Conservation (phyloP, 2,113 vertebrate species). For the Meriones unguiculatus region DNA sequence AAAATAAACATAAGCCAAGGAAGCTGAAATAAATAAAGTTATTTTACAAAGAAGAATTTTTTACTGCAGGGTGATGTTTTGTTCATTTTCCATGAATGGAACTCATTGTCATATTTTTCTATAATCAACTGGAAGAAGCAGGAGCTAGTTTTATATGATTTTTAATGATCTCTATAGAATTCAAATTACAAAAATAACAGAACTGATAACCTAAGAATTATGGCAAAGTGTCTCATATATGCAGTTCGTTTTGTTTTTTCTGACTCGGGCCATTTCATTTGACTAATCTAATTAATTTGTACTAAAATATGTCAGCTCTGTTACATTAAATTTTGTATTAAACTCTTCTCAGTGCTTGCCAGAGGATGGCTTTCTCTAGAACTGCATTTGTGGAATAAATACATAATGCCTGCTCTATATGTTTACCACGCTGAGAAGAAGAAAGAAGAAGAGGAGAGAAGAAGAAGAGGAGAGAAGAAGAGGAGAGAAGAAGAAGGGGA, state of each 20-base stretch:
- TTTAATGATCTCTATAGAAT: conserved; percentile 71
- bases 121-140: conserved; percentile 60
- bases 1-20: conserved; percentile 18
- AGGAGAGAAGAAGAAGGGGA: not conserved
- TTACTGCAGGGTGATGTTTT: conserved; percentile 41
- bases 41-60: conserved; percentile 59
- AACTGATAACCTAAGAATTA: conserved; percentile 56
- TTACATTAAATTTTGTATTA: conserved; percentile 64
- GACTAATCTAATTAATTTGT: conserved; percentile 78
- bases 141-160: conserved; percentile 56
- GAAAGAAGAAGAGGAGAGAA: no score
- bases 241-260: conserved; percentile 66
- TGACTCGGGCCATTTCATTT: conserved; percentile 66
- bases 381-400: conserved; percentile 39
- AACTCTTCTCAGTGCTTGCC: conserved; percentile 63
- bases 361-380: conserved; percentile 55
- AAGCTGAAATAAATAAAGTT: conserved; percentile 57
- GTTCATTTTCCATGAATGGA: conserved; percentile 64
- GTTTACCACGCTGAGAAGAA: conserved; percentile 46
- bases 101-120: conserved; percentile 56
- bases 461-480: not conserved
- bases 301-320: conserved; percentile 48
- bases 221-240: conserved; percentile 12
- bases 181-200: conserved; percentile 66
- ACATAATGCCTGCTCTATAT: conserved; percentile 35